Evolutionary conservation across 2,888 invertebrate genomes (phyloP), one percentile per base, ranked within the genome.

Genomic region (Acanthopleura granulata): DNA sequence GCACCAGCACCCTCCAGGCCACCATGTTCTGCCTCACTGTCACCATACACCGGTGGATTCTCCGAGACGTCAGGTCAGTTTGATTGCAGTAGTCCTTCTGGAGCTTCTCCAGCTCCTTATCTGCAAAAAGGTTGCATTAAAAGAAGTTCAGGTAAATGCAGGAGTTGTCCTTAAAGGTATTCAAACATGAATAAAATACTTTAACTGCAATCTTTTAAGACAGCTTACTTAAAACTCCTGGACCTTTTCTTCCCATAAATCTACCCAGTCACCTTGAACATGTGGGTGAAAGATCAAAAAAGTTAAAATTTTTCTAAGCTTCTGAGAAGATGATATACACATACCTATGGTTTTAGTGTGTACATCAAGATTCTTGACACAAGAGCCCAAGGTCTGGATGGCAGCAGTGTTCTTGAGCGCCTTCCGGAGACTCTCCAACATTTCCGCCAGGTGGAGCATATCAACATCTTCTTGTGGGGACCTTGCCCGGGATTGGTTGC

Each of bases 41-140:
- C 16, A 66, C 25, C 16, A 66, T 15, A 66, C 66, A 66, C 3
- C 66, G 66, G 25, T 66, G 29, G 66, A 66, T 66, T 27, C 25
- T 66, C 66, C 66, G 18, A 25, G 66, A 22, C 3, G 22, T 27
- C 16, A 27, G 16, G 16, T 27, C 29, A 27, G 66, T 27, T 25
- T 66, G 66, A 3, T 66, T 22, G 22, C 66, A 18, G 66, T 27
- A 27, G 29, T 66, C 66, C 29, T 15, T 16, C 66, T 27, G 22
- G 22, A 66, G 66, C 29, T 27, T 66, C 66, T 66, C 66, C 27
- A 66, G 66, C 29, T 66, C 66, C 25, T 66, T 66, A 27, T 66
- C 66, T 66, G 29, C 22, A 27, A 27, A 57, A 57, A 40, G 40
- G 40, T 40, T 40, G 4, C 4, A 9, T 40, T 40, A 40, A 40